Evolutionary conservation across 2,888 invertebrate genomes (phyloP), one percentile per base, ranked within the genome.

Genomic region (Gymnocheta viridis): DNA sequence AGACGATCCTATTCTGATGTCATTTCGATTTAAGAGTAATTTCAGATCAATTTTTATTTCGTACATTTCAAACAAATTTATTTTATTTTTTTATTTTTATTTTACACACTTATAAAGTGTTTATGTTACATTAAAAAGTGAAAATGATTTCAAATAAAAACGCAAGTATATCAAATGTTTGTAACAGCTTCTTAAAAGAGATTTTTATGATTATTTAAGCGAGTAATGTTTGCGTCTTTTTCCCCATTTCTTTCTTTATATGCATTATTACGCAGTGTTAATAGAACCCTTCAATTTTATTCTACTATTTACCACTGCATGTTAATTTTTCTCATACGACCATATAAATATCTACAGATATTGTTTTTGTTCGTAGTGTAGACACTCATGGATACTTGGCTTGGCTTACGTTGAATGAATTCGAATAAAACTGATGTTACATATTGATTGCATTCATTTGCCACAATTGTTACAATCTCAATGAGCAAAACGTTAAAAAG

Each of bases 361-460:
- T 5, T 38, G 27, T 38, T 74, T n/a, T 51, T 44, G 2, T 22
- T 19, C 10, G 22, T 22, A 3, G 19, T 2, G 19, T 19, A 19
- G 4, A 14, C 14, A 49, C 22, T 10, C 22, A 22, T n/a, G 6
- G 3, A n/a, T 32, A 41, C 32, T 76, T n/a, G n/a, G n/a, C 19
- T 56, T 54, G 19, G 14, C 38, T 49, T 77, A 56, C 27, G 29
- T 69, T 51, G 38, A 69, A 22, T 47, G 62, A 32, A 14, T 79
- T 79, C 62, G 2, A 32, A n/a, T 54, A 19, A 51, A n/a, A 35
- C 29, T 29, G 56, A 32, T 54, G 17, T 72, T 49, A 60, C 66
- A 29, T 49, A 80, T 51, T 73, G 56, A 73, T 73, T 73, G 38
- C 51, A 67, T 35, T 66, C 72, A 49, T 80, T 80, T 80, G 5